Conservation (phyloP, 2,797 vertebrate genomes). For the Phataginus tricuspis region DNA sequence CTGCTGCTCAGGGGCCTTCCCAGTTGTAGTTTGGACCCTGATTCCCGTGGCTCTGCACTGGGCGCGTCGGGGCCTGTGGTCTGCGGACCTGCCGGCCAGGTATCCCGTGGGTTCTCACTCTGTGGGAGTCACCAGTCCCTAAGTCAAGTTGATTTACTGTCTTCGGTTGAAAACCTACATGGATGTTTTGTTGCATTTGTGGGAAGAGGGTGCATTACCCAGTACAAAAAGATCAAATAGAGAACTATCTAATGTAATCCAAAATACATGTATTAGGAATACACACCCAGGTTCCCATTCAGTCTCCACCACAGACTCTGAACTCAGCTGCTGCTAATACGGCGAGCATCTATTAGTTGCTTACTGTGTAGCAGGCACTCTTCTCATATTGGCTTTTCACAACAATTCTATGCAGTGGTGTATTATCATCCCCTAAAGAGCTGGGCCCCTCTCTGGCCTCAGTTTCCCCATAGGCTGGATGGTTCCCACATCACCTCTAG, state of each 20-base stretch:
- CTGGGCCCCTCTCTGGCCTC: not conserved
- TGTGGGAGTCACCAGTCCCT: fast-evolving
- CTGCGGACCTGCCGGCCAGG: not conserved
- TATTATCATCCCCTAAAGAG: fast-evolving
- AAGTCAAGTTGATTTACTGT: fast-evolving
- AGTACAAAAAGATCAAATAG: too few species aligned
- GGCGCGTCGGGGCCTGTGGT: too few species aligned
- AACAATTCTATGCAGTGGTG: fast-evolving
- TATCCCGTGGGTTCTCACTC: fast-evolving
- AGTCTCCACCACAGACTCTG: fast-evolving
- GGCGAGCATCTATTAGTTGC: fast-evolving
- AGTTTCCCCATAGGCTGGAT: fast-evolving
- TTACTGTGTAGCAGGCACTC: fast-evolving
- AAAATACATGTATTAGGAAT: fast-evolving
- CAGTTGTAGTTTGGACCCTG: fast-evolving
- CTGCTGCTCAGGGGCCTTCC: not conserved
- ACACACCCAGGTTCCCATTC: fast-evolving
- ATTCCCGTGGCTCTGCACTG: fast-evolving
- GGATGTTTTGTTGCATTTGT: not conserved
- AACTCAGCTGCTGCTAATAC: fast-evolving
- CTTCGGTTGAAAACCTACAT: not conserved
- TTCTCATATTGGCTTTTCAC: fast-evolving
- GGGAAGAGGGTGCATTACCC: not conserved
- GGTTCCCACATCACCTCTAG: not conserved
- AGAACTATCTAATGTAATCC: too few species aligned